These are phyloP conservation scores for Argya squamiceps DNA, from an alignment of 2,797 vertebrate genomes.

Conservation along the genomic window DNA sequence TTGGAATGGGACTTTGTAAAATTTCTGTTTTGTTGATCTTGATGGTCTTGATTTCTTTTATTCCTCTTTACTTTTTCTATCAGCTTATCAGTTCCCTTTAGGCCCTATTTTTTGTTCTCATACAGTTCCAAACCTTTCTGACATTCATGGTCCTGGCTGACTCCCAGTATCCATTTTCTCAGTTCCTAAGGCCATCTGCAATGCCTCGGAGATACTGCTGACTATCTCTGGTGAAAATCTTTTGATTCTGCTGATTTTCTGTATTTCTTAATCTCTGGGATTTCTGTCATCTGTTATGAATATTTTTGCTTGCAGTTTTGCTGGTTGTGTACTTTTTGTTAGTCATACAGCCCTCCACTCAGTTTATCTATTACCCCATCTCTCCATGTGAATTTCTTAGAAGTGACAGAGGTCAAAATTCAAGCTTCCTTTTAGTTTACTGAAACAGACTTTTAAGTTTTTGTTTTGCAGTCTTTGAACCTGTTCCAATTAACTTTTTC, in stretches of 20 bases:
- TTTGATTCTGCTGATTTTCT: constrained; percentile 25
- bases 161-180: constrained; percentile 31
- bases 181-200: constrained; percentile 46
- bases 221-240: constrained; percentile 28
- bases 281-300: not conserved
- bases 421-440: not conserved
- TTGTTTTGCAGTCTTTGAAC: not conserved
- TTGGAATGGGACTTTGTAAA: not conserved
- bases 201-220: constrained; percentile 7
- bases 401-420: not conserved
- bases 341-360: not conserved
- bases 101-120: not conserved
- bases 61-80: not conserved
- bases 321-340: not conserved
- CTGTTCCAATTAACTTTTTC: not conserved
- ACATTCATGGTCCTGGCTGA: constrained; percentile 25
- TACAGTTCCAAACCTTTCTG: not conserved
- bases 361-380: not conserved
- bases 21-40: not conserved
- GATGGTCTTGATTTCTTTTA: not conserved
- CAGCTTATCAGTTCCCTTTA: not conserved
- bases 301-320: not conserved
- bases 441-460: not conserved
- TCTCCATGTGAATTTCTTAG: not conserved
- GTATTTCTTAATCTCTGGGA: not conserved